Percentiles rank a stretch among this genome's conserved stretches.
Conservation (phyloP, 1,140 invertebrate genomes). For the Zaprionus ornatus region DNA sequence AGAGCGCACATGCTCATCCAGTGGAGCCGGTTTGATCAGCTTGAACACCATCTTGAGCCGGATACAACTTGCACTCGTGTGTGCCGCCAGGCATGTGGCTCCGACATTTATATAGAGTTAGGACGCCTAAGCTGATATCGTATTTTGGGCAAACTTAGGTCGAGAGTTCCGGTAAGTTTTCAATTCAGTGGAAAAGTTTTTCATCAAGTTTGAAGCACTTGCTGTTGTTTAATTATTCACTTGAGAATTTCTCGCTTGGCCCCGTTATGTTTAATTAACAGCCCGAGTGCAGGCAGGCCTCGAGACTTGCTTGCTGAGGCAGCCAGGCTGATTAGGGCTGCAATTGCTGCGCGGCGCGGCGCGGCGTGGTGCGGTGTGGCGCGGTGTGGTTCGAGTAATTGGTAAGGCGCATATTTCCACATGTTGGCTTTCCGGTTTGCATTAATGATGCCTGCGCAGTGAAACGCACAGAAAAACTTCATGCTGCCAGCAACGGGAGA, state of each 20-base stretch:
- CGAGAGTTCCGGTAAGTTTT: constrained; percentile 41
- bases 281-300: constrained; percentile 30
- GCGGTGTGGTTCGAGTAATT: constrained; percentile 21
- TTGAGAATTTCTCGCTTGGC: constrained; percentile 57
- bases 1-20: constrained; percentile 47
- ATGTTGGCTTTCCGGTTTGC: constrained; percentile 64
- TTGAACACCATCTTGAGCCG: constrained; percentile 53
- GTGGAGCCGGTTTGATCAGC: constrained; percentile 56
- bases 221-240: constrained; percentile 65
- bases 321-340: constrained; percentile 9
- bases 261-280: constrained; percentile 67
- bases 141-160: constrained; percentile 28
- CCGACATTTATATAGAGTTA: constrained; percentile 40
- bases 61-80: neutral
- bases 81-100: neutral
- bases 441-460: constrained; percentile 54
- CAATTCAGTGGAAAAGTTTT: constrained; percentile 56
- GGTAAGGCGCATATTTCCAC: constrained; percentile 32
- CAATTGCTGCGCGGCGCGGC: constrained; percentile 1
- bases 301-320: neutral
- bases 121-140: neutral
- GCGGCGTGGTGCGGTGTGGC: neutral
- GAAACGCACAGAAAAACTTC: constrained; percentile 35
- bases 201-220: constrained; percentile 46
- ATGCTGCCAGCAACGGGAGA: neutral